phyloP scores from a whole-genome alignment of 1,140 invertebrate species.

The Drosophila ercepeae region DNA sequence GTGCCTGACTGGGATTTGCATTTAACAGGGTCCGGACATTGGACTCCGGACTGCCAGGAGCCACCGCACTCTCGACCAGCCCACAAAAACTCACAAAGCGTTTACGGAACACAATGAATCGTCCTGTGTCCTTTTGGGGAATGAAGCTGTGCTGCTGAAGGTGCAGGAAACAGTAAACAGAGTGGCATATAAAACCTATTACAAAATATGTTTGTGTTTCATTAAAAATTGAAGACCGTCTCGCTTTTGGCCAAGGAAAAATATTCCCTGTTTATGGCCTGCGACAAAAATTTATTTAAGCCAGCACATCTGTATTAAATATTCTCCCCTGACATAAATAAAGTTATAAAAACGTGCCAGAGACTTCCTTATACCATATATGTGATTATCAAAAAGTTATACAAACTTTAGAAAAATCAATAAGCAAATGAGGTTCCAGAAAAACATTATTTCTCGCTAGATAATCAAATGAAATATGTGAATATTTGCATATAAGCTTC shows the following conservation, averaged over 20 bases:
- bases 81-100: constrained; percentile 51
- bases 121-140: constrained; percentile 10
- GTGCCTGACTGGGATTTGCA: constrained; percentile 38
- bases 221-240: constrained; percentile 72
- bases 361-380: constrained; percentile 1
- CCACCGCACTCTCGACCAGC: background rate
- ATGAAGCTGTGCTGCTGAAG: background rate
- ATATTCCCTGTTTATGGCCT: constrained; percentile 62
- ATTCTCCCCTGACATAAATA: constrained; percentile 42
- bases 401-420: constrained; percentile 8
- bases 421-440: background rate
- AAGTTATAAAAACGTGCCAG: constrained; percentile 56
- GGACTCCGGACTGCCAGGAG: constrained; percentile 6
- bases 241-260: background rate
- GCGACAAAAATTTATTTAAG: constrained; percentile 61
- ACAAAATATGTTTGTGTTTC: constrained; percentile 78
- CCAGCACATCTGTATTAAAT: constrained; percentile 42
- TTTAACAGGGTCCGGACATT: constrained; percentile 20
- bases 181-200: constrained; percentile 54
- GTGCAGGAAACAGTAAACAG: constrained; percentile 6
- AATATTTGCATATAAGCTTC: constrained; percentile 1
- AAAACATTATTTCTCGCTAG: constrained; percentile 11
- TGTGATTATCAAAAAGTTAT: background rate
- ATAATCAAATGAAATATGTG: background rate
- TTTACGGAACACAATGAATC: constrained; percentile 36